phyloP scores from a whole-genome alignment of 2,113 vertebrate genomes.

The Sisor rabdophorus region DNA sequence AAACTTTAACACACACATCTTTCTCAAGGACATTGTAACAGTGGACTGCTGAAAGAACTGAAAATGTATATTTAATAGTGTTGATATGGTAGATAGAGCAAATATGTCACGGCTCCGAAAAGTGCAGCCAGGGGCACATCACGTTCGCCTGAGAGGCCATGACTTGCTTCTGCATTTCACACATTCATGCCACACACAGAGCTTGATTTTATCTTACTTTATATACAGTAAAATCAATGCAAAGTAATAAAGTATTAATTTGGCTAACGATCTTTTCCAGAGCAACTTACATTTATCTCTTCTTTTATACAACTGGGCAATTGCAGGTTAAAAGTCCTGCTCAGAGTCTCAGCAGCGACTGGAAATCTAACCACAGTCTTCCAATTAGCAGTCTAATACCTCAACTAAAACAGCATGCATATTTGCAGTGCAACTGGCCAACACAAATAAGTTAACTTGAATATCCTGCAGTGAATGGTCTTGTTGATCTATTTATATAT shows the following conservation, averaged over 20 bases:
- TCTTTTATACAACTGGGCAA: too few species aligned
- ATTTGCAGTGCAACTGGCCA: constrained; percentile 2
- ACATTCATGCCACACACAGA: constrained; percentile 56
- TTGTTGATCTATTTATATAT: constrained; percentile 6
- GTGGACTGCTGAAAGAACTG: constrained; percentile 54
- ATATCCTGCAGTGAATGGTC: constrained; percentile 31
- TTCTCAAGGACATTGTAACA: constrained; percentile 65
- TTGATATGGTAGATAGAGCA: constrained; percentile 54
- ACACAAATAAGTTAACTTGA: constrained; percentile 27
- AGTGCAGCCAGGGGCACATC: constrained; percentile 64
- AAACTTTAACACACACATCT: constrained; percentile 52
- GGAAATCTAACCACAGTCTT: too few species aligned
- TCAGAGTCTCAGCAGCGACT: too few species aligned
- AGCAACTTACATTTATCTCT: too few species aligned
- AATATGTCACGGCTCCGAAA: constrained; percentile 55
- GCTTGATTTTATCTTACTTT: constrained; percentile 73
- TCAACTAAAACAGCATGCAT: neutral
- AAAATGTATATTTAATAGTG: constrained; percentile 62
- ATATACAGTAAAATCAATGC: constrained; percentile 73
- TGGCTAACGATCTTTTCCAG: too few species aligned
- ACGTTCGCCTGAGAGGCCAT: constrained; percentile 57
- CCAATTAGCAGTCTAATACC: too few species aligned
- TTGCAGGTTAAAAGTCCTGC: too few species aligned
- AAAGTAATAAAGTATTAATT: constrained; percentile 79
- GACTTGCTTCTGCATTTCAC: constrained; percentile 16